phyloP scores from a whole-genome alignment of 1,140 invertebrate genomes.

The Oncopeltus fasciatus region DNA sequence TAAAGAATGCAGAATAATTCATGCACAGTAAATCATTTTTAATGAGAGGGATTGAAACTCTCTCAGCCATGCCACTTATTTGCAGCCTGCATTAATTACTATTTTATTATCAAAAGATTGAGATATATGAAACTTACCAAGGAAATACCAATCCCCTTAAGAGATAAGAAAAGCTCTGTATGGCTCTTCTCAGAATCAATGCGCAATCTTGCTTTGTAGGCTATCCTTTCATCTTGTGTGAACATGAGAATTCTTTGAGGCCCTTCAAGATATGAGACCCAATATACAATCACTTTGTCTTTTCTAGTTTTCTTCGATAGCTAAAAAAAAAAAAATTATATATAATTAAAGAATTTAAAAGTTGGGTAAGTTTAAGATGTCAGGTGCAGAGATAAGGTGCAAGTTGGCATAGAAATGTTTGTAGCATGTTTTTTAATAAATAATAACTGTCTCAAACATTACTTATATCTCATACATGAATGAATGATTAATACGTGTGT shows the following conservation, averaged over 20 bases:
- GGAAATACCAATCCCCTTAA: constrained; percentile 55
- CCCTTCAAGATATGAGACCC: constrained; percentile 64
- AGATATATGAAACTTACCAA: constrained; percentile 29
- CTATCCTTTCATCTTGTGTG: constrained; percentile 62
- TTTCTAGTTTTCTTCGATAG: constrained; percentile 31
- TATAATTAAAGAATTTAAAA: background rate
- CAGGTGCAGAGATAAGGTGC: too few species aligned
- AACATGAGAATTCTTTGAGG: constrained; percentile 63
- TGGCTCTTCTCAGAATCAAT: constrained; percentile 55
- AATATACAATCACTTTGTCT: constrained; percentile 56
- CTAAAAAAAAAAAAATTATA: constrained; percentile 15
- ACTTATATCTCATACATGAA: too few species aligned
- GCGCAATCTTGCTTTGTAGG: constrained; percentile 46
- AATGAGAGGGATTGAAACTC: too few species aligned
- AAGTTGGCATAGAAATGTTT: too few species aligned
- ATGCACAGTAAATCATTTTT: too few species aligned
- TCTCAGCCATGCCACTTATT: too few species aligned
- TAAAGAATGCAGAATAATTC: too few species aligned
- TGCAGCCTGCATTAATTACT: too few species aligned
- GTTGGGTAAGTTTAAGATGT: too few species aligned
- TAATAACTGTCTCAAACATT: too few species aligned
- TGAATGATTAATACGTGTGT: too few species aligned
- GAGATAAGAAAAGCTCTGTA: constrained; percentile 51
- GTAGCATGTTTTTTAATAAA: too few species aligned
- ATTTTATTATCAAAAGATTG: background rate